Base-by-base conservation (phyloP, 2,888 invertebrate genomes). In the Neocrepidodera transversa region DNA sequence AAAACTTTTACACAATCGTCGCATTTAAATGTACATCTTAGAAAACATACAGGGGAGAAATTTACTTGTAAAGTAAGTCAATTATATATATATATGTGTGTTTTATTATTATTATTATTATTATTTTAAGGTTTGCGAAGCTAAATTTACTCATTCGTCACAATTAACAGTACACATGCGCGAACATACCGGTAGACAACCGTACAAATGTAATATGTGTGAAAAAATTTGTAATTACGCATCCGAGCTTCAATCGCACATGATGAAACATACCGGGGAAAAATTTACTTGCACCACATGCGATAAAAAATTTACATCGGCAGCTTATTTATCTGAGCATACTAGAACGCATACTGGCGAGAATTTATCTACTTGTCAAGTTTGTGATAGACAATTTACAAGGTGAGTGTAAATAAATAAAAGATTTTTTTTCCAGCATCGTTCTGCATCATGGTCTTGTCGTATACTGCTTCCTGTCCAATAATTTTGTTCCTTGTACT, bases 1-100 rank as follows among this genome's bases (percentile, higher is more conserved):
- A 86, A 85, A 75, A 79, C 81, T 1, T 86, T 86, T 73, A 85
- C 85, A 63, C 86, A 86, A 74, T 83, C 83, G 64, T 85, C 85
- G 13, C 86, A 86, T 74, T 67, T 86, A 11, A 82, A 82, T 48
- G 82, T 80, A 1, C 86, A 86, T 64, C 83, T 84, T 83, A 75
- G 82, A 0, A 82, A 82, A 60, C 86, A 86, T 63, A 85, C 84
- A 0, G 85, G 85, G 0, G 84, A 85, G 64, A 83, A 77, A 57
- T 72, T 76, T 14, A 68, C 49, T 26, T 79, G 79, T 64, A 76
- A 75, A 59, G 59, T 55, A 38, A 36, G 43, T 3, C 3, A 23
- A 23, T 5, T 6, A 23, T 23, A 23, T 23, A 8, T 20, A 4
- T 3, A 20, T 6, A 6, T n/a, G 6, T 43, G 20, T 13, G n/a